Base-by-base conservation (phyloP, 2,113 vertebrate genomes). In the Nothoprocta pentlandii region DNA sequence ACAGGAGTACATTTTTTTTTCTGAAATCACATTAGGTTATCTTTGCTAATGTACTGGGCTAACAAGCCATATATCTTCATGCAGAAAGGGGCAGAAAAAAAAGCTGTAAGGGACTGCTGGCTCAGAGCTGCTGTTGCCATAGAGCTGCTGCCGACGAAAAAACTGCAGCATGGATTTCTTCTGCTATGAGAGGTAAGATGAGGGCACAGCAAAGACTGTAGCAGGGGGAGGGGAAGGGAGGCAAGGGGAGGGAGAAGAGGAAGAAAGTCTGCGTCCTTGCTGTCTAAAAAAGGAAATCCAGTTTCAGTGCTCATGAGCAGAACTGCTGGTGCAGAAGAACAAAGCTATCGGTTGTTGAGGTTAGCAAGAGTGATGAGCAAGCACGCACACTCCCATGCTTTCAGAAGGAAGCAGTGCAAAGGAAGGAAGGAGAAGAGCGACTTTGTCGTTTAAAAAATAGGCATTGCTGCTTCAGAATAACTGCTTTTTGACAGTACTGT, bases 211-310 rank as follows among this genome's bases (percentile, higher is more conserved):
- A 64, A 64, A 93, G 93, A 86, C 94, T 94, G 84, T 71, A 54
- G 76, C n/a, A 86, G 95, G 89, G 88, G 87, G 93, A 58, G 16
- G 36, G 25, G 64, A 95, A 71, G 94, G 90, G 95, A 93, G 83
- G 92, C 54, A 90, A 88, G 88, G 71, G 96, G 93, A 90, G 87
- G 75, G 89, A 70, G 90, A 94, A 67, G 89, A 94, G 80, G 93
- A 95, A 94, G 84, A 95, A 95, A 89, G 93, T 96, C 63, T 86
- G 51, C 10, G 47, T 93, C 92, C 82, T 96, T 93, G 94, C 92
- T 95, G 92, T 90, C 96, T 97, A 92, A 93, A 96, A 97, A 96
- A 95, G 92, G 94, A 95, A 95, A 95, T 95, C 95, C 83, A 59
- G 90, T 89, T 73, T 86, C 89, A 87, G 83, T 90, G 82, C 88